Evolutionary conservation across 2,113 vertebrate genomes (phyloP).

Genomic region (Pomatostomus ruficeps): DNA sequence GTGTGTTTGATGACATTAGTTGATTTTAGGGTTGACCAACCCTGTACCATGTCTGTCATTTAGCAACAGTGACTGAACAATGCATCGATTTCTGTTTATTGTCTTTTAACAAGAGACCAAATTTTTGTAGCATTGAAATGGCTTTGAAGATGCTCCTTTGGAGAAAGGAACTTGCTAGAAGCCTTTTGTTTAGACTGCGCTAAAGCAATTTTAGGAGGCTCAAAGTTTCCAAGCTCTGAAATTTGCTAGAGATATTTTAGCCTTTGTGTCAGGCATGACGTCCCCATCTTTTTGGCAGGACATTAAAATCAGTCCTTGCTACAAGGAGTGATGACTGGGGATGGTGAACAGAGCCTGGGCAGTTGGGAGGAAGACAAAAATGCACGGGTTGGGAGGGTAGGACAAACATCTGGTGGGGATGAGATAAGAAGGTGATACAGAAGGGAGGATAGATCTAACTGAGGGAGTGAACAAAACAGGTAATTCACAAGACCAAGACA

Average conservation of each 20-base stretch:
- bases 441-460: not conserved
- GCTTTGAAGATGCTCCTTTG: not conserved
- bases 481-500: not conserved
- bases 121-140: not conserved
- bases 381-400: fast-evolving
- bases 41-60: not conserved
- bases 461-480: not conserved
- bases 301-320: not conserved
- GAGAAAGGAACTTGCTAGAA: not conserved
- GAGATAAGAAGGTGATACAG: not conserved
- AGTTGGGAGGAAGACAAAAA: not conserved
- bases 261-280: not conserved
- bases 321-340: fast-evolving
- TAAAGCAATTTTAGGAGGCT: not conserved
- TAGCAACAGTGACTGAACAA: not conserved
- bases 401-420: fast-evolving
- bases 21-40: not conserved
- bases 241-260: not conserved
- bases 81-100: not conserved
- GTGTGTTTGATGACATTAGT: not conserved
- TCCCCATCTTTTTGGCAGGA: not conserved
- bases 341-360: not conserved
- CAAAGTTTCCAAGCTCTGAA: not conserved
- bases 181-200: not conserved
- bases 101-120: not conserved